A percentile compares a stretch with the other conserved stretches of the same genome.
Evolutionary conservation across 2,113 vertebrate species (phyloP).

Genomic region (Cavia porcellus): DNA sequence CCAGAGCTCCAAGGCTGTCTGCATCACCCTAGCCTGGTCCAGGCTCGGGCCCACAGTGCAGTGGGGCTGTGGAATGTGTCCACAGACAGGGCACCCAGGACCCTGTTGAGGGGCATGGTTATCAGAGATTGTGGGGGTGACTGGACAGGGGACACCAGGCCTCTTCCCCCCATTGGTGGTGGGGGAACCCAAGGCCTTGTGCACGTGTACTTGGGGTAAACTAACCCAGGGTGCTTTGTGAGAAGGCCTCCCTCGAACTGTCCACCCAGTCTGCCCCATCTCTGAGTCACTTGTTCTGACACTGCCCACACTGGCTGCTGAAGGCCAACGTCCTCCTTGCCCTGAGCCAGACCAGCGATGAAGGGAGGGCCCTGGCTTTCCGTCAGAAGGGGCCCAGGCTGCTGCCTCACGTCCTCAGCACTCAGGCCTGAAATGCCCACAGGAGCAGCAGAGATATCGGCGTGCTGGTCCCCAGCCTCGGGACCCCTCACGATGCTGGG

Average conservation of each 20-base stretch:
- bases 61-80: not conserved
- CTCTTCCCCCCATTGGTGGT: not conserved
- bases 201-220: rapidly evolving
- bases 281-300: rapidly evolving
- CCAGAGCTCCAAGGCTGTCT: not conserved
- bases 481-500: rapidly evolving
- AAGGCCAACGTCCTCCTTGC: not conserved
- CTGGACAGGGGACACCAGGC: not conserved
- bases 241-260: not conserved
- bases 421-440: not conserved
- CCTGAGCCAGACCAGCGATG: rapidly evolving
- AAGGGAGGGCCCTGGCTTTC: rapidly evolving
- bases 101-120: rapidly evolving
- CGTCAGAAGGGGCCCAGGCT: not conserved
- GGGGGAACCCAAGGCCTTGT: not conserved
- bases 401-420: rapidly evolving
- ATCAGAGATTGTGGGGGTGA: too few relatives aligned
- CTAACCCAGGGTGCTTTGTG: rapidly evolving
- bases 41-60: not conserved
- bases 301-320: not conserved
- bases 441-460: rapidly evolving
- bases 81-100: not conserved
- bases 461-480: rapidly evolving
- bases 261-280: not conserved
- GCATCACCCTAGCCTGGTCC: not conserved